Percentiles rank a stretch among this genome's conserved stretches.
Conservation (phyloP, 2,888 invertebrate genomes). For the Drosophila hamatofila region DNA sequence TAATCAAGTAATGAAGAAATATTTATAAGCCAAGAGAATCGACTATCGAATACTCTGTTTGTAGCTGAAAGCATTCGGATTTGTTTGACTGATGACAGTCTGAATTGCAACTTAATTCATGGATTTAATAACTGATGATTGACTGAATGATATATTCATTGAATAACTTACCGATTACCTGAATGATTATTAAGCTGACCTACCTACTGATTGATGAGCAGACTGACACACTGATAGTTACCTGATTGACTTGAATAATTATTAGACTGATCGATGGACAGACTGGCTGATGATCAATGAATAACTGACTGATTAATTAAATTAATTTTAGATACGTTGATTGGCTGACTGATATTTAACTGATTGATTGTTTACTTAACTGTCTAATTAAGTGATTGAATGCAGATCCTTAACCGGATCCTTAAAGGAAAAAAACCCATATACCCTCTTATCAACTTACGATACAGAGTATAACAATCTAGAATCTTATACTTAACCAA, state of each 20-base stretch:
- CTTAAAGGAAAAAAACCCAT: too few relatives aligned
- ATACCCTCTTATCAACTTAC: not conserved
- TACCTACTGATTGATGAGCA: not conserved
- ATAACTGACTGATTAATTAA: too few relatives aligned
- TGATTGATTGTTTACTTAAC: too few relatives aligned
- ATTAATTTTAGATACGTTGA: not conserved
- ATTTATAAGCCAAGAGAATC: not conserved
- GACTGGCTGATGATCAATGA: not conserved
- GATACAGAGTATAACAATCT: constrained; percentile 1
- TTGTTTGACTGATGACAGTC: not conserved
- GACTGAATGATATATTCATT: not conserved
- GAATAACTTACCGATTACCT: not conserved
- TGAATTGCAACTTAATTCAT: not conserved
- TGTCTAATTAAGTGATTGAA: too few relatives aligned
- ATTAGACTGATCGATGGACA: not conserved
- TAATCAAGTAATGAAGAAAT: constrained; percentile 20
- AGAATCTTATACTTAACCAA: constrained; percentile 16
- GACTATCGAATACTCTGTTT: not conserved
- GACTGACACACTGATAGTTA: not conserved
- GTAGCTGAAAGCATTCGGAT: not conserved
- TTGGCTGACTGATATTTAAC: not conserved
- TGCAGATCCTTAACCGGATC: too few relatives aligned
- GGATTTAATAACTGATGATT: not conserved
- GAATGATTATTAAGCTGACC: too few relatives aligned
- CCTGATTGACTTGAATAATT: not conserved